phyloP scores from a whole-genome alignment of 2,797 vertebrate genomes.

The Euthynnus affinis region DNA sequence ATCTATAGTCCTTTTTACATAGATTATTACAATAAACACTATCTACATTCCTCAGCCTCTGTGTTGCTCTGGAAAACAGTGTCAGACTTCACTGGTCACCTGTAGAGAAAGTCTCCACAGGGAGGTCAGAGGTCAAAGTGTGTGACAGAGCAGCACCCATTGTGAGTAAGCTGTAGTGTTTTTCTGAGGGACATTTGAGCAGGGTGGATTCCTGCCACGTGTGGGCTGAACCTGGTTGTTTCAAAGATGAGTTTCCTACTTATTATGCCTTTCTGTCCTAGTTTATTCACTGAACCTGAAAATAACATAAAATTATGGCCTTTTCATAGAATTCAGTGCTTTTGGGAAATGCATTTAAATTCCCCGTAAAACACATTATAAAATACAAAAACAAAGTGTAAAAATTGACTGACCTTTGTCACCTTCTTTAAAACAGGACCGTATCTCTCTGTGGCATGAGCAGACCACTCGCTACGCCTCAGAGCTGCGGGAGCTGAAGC shows the following conservation, averaged over 20 bases:
- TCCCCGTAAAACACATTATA: slow-evolving; percentile 9
- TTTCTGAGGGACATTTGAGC: slow-evolving; percentile 37
- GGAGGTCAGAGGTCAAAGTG: slow-evolving; percentile 55
- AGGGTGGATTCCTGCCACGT: slow-evolving; percentile 59
- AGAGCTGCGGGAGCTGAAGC: slow-evolving; percentile 96
- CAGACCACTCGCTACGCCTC: slow-evolving; percentile 93
- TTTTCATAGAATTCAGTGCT: slow-evolving; percentile 11
- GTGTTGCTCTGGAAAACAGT: not conserved
- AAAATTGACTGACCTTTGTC: slow-evolving; percentile 4
- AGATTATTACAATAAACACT: not conserved
- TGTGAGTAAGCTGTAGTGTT: slow-evolving; percentile 18
- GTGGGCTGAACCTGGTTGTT: slow-evolving; percentile 59
- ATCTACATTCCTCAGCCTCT: not conserved
- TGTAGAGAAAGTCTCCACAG: slow-evolving; percentile 29
- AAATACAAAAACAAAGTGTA: not conserved
- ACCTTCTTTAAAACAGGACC: slow-evolving; percentile 83
- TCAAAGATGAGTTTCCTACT: slow-evolving; percentile 54
- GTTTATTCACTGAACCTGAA: slow-evolving; percentile 36
- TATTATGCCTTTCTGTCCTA: slow-evolving; percentile 48
- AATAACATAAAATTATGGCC: slow-evolving; percentile 57
- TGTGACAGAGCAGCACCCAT: slow-evolving; percentile 7
- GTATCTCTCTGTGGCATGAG: slow-evolving; percentile 95
- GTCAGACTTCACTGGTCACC: slow-evolving; percentile 22
- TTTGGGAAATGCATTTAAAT: slow-evolving; percentile 16
- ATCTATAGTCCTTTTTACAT: not conserved